phyloP scores from a whole-genome alignment of 2,113 vertebrate genomes.

The Paralichthys olivaceus region DNA sequence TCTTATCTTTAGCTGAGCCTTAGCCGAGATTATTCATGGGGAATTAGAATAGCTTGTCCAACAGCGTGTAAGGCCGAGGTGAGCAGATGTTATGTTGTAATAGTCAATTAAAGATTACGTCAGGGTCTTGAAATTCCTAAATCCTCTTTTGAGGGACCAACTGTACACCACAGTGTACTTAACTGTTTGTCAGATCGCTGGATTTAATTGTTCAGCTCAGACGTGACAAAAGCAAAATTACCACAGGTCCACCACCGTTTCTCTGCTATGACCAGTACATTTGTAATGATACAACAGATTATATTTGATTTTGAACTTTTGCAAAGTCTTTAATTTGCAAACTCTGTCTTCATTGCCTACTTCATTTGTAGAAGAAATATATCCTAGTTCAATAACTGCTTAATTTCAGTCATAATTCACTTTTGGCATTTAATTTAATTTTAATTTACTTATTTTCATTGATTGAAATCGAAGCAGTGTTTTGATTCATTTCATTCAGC shows the following conservation, averaged over 20 bases:
- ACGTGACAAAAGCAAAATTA: slow-evolving; percentile 46
- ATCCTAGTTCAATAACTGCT: slow-evolving; percentile 47
- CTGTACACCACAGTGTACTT: slow-evolving; percentile 22
- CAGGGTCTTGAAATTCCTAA: slow-evolving; percentile 61
- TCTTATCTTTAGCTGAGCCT: slow-evolving; percentile 44
- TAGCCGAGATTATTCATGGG: slow-evolving; percentile 57
- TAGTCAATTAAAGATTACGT: slow-evolving; percentile 67
- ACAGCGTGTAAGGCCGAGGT: slow-evolving; percentile 47
- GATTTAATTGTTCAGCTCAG: slow-evolving; percentile 53
- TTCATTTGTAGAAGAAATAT: slow-evolving; percentile 10
- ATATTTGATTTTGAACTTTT: slow-evolving; percentile 42
- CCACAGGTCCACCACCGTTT: slow-evolving; percentile 20
- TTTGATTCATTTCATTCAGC: slow-evolving; percentile 22
- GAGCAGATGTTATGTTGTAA: slow-evolving; percentile 65
- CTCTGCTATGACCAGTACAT: slow-evolving; percentile 24
- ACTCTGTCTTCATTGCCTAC: slow-evolving; percentile 26
- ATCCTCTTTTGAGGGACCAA: slow-evolving; percentile 59
- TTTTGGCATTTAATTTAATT: slow-evolving; percentile 35
- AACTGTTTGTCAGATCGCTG: slow-evolving; percentile 36
- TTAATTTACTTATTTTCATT: slow-evolving; percentile 27
- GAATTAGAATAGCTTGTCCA: slow-evolving; percentile 63
- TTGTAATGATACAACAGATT: slow-evolving; percentile 49
- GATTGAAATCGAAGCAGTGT: slow-evolving; percentile 4
- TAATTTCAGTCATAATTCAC: slow-evolving; percentile 41
- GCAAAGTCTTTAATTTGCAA: slow-evolving; percentile 25